Evolutionary conservation across 2,888 invertebrate species (phyloP).

Genomic region (Parelbella ahira): DNA sequence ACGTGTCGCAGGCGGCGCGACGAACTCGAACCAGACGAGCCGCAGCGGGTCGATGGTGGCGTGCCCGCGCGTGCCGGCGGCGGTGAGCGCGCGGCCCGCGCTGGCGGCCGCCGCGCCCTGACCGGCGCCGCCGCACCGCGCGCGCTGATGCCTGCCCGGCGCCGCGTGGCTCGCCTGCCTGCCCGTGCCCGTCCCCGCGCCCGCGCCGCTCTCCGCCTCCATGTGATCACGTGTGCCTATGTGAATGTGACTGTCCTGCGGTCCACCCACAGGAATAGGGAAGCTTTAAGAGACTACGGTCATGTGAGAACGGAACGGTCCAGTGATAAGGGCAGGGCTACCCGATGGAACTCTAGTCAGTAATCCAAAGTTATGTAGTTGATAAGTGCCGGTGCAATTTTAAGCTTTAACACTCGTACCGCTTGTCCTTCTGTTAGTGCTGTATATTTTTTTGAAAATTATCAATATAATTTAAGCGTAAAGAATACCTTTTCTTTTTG

Average conservation of each 20-base stretch:
- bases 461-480: no score
- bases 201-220: conserved; percentile 40
- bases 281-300: conserved; percentile 16
- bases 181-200: conserved; percentile 49
- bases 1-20: conserved; percentile 50
- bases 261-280: not conserved
- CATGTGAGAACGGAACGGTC: conserved; percentile 2
- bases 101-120: conserved; percentile 75
- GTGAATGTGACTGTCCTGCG: not conserved
- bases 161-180: conserved; percentile 63
- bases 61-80: conserved; percentile 83
- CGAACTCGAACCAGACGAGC: conserved; percentile 53
- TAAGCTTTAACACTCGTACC: conserved; percentile 30
- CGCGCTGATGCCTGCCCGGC: conserved; percentile 63
- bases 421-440: conserved; percentile 27
- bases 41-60: conserved; percentile 78
- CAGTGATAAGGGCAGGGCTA: conserved; percentile 2
- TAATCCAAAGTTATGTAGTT: conserved; percentile 24
- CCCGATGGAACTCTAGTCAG: conserved; percentile 16
- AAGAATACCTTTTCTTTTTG: no score
- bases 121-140: conserved; percentile 65
- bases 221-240: conserved; percentile 33
- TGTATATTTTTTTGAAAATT: no score
- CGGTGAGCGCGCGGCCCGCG: conserved; percentile 62
- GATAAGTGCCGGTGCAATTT: conserved; percentile 31